phyloP scores from a whole-genome alignment of 2,113 vertebrate species.

The Balaenoptera acutorostrata region DNA sequence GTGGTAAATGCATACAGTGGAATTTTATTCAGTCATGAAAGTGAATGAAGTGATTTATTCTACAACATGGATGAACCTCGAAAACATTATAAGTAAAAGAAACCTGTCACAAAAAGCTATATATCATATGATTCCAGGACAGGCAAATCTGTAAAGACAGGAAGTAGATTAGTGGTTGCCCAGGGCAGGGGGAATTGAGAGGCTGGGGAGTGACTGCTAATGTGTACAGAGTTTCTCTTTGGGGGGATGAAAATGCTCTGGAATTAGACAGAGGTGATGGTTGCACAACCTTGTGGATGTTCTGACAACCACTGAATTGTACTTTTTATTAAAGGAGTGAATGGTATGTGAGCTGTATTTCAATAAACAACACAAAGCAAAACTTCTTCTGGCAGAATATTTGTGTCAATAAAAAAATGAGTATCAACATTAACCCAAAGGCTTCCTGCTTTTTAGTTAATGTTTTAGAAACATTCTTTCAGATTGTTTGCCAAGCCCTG shows the following conservation, averaged over 20 bases:
- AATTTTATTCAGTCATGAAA: background rate
- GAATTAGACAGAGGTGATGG: background rate
- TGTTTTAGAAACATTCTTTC: slow-evolving; percentile 42
- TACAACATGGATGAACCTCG: background rate
- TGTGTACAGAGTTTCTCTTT: background rate
- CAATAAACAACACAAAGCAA: background rate
- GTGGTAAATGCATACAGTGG: background rate
- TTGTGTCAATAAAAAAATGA: slow-evolving; percentile 37
- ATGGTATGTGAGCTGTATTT: background rate
- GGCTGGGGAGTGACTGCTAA: background rate
- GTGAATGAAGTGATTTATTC: background rate
- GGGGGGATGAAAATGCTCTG: background rate
- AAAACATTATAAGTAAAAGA: background rate
- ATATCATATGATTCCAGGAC: background rate
- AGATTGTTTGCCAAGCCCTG: background rate
- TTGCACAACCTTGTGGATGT: background rate
- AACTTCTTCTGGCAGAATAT: background rate
- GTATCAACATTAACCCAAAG: background rate
- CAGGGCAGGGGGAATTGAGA: too few relatives aligned
- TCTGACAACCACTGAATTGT: background rate
- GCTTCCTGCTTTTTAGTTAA: background rate
- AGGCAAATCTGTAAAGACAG: background rate
- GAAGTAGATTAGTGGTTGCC: background rate
- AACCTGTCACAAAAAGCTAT: background rate
- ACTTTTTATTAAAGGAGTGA: background rate